A percentile compares a stretch with the other conserved stretches of the same genome.
phyloP scores from a whole-genome alignment of 2,888 invertebrate genomes.

The Melikaiella ostensackeni region DNA sequence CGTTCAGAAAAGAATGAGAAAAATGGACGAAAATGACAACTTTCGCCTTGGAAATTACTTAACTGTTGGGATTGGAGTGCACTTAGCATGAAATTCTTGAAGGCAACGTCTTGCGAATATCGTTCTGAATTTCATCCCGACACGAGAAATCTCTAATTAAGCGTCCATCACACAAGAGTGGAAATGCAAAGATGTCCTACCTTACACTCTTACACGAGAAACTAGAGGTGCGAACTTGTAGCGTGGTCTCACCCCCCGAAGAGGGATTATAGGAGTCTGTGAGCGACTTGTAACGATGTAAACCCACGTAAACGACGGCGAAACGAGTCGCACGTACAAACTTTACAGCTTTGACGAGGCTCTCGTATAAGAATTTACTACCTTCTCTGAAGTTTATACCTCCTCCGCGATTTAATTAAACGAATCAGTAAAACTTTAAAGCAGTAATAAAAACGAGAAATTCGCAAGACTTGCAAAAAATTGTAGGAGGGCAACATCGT shows the following conservation, averaged over 20 bases:
- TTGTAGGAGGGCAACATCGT: slow-evolving; percentile 17
- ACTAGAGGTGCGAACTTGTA: slow-evolving; percentile 23
- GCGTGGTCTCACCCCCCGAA: background rate
- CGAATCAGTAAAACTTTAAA: slow-evolving; percentile 39
- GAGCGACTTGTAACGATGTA: slow-evolving; percentile 34
- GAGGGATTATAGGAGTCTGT: slow-evolving; percentile 14
- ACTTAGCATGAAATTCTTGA: slow-evolving; percentile 22
- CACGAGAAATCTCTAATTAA: slow-evolving; percentile 32
- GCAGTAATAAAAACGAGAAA: slow-evolving; percentile 33
- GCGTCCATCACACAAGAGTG: slow-evolving; percentile 19
- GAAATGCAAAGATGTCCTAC: slow-evolving; percentile 13
- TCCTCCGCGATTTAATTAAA: slow-evolving; percentile 40
- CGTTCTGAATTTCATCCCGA: slow-evolving; percentile 27
- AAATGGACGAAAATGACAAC: background rate
- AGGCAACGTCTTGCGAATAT: background rate
- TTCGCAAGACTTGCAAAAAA: slow-evolving; percentile 30
- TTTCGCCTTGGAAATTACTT: slow-evolving; percentile 7
- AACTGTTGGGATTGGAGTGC: slow-evolving; percentile 7
- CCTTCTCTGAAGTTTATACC: slow-evolving; percentile 36
- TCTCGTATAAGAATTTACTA: slow-evolving; percentile 40
- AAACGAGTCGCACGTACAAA: slow-evolving; percentile 35
- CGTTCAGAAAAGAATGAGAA: background rate
- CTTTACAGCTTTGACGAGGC: slow-evolving; percentile 39
- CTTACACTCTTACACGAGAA: background rate
- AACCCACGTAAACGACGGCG: slow-evolving; percentile 24